These are phyloP conservation scores for Apantesis nais DNA, from an alignment of 2,888 invertebrate species.

Conservation along the genomic window DNA sequence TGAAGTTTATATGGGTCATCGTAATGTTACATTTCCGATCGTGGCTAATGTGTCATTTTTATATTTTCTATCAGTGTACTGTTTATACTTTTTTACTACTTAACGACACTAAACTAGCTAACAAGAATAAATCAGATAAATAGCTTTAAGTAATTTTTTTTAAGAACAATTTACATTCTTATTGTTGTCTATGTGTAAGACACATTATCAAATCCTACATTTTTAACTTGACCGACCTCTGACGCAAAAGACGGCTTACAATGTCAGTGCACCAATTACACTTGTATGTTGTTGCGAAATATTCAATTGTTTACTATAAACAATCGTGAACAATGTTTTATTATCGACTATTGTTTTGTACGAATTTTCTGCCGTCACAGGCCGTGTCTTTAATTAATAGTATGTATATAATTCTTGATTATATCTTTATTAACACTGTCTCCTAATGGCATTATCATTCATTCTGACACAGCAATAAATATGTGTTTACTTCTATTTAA, in stretches of 20 bases:
- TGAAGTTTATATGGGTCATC: not conserved
- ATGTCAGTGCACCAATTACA: constrained; percentile 8
- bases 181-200: not conserved
- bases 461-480: not conserved
- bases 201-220: not conserved
- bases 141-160: not conserved
- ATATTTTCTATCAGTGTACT: not conserved
- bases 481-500: not conserved
- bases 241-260: not conserved
- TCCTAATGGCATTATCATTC: not conserved
- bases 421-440: not conserved
- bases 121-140: no score
- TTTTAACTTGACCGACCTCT: constrained; percentile 3
- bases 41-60: not conserved
- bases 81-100: no score
- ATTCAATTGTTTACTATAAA: constrained; percentile 13
- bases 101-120: no score
- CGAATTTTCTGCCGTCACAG: constrained; percentile 2
- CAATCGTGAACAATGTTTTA: constrained; percentile 14
- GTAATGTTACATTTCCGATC: not conserved
- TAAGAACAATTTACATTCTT: not conserved
- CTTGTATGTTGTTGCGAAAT: not conserved
- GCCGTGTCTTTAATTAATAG: constrained; percentile 10
- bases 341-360: constrained; percentile 8
- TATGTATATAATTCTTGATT: not conserved